These are phyloP conservation scores for Psittacula echo DNA, from an alignment of 2,797 vertebrate species.

Conservation along the genomic window DNA sequence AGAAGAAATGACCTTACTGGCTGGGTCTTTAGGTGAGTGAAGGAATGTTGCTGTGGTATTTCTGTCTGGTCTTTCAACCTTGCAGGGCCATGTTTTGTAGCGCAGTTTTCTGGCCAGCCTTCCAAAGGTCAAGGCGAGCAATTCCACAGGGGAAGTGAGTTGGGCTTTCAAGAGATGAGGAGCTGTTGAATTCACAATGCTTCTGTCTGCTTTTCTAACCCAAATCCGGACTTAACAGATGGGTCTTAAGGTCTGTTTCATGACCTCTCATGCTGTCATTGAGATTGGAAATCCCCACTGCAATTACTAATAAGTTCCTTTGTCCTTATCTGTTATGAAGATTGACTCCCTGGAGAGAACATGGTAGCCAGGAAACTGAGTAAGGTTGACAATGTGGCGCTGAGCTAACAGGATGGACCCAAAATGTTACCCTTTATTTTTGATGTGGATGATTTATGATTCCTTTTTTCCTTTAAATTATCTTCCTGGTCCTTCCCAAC, in stretches of 20 bases:
- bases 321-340: background rate
- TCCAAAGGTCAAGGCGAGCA: background rate
- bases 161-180: background rate
- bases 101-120: background rate
- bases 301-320: background rate
- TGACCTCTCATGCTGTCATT: background rate
- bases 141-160: background rate
- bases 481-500: background rate
- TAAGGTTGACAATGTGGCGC: background rate
- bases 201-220: slow-evolving; percentile 13
- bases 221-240: slow-evolving; percentile 8
- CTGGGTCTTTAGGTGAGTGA: background rate
- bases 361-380: background rate
- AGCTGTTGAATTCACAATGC: background rate
- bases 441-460: background rate
- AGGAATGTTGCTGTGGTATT: slow-evolving; percentile 6
- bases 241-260: background rate
- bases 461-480: background rate
- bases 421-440: background rate
- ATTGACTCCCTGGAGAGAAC: background rate
- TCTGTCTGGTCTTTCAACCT: slow-evolving; percentile 1
- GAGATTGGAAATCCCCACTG: background rate
- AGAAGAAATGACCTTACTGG: background rate
- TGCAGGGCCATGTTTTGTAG: background rate
- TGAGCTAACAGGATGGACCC: background rate